Base-by-base conservation (phyloP, 2,113 vertebrate species). In the Festucalex cinctus region DNA sequence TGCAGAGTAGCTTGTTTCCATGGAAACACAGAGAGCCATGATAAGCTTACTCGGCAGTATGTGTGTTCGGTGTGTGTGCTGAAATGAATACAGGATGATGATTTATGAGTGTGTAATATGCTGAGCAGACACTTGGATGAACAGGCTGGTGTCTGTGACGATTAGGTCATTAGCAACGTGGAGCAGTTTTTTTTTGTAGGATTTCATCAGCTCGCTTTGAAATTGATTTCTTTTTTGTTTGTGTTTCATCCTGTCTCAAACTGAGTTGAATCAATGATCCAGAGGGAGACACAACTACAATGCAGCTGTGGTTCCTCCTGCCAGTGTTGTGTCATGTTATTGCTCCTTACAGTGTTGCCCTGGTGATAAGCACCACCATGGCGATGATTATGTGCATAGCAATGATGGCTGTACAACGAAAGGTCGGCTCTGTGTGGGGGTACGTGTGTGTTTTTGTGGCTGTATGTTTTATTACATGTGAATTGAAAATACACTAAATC, bases 1-100 rank as follows among this genome's bases (percentile, higher is more conserved):
- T 83, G 77, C 80, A 71, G 80, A 73, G 69, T 77, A 73, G 80
- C 76, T 69, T 77, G 90, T 91, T 91, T 85, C 91, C 80, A 91
- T 91, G 87, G 89, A 80, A 87, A 92, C 87, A 39, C 63, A 65
- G 71, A 60, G 77, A 79, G 66, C 73, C 75, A 69, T 14, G 77
- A 79, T 84, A 64, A 86, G 81, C 78, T 80, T 8, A 5, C 37
- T 16, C 22, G 37, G 37, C 13, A 19, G 44, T 32, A 16, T 57
- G 54, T 16, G 48, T n/a, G 20, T 32, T 32, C 2, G 1, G 14
- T 19, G 13, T 14, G 51, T 60, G 35, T n/a, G 37, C 32, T 64
- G 24, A 70, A 68, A 48, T 56, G 46, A 60, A 59, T 57, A 59
- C 74, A 48, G 36, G 59, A 72, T 67, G 60, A 72, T 78, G 79